Evolutionary conservation across 2,113 vertebrate species (phyloP), one percentile per base, ranked within the genome.

Genomic region (Salminus brasiliensis): DNA sequence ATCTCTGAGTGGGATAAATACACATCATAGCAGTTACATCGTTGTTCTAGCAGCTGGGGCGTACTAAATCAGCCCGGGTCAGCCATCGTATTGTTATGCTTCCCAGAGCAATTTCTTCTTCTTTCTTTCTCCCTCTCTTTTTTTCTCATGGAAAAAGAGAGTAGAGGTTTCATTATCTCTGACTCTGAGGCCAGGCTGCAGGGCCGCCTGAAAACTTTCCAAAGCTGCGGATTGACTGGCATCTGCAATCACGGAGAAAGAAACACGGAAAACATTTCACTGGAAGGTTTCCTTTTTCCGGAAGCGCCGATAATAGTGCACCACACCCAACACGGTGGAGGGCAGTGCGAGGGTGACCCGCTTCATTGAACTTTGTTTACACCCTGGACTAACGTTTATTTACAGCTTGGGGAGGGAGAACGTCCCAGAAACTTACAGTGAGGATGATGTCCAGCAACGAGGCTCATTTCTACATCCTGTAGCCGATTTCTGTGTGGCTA

Each of bases 31-130:
- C 82, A 85, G 67, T 47, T 77, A 74, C 57, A 39, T 25, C 84
- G 84, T 87, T 90, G 86, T 80, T 78, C 18, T 45, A 87, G 79
- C 87, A 85, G 82, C 47, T 73, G 76, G 87, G 83, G 69, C 62
- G 36, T 57, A 79, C 41, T 85, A 86, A 88, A 87, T 80, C 78
- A 77, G 62, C 63, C 73, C 45, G 62, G 81, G 85, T 63, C 81
- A 83, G 87, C 86, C 81, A 82, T 75, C 47, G 60, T 65, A 73
- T 79, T 29, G 36, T 74, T 63, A 81, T 59, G 43, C 49, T 72
- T 80, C 59, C 59, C 29, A 36, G 45, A 84, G 72, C 36, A n/a
- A 55, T 55, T 55, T 25, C 52, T 53, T 55, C 11, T 21, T 53
- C 16, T n/a, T 10, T 10, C 1, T 30, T 25, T 0, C 30, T 30